Conservation (phyloP, 2,113 vertebrate species). For the Dipodomys spectabilis region DNA sequence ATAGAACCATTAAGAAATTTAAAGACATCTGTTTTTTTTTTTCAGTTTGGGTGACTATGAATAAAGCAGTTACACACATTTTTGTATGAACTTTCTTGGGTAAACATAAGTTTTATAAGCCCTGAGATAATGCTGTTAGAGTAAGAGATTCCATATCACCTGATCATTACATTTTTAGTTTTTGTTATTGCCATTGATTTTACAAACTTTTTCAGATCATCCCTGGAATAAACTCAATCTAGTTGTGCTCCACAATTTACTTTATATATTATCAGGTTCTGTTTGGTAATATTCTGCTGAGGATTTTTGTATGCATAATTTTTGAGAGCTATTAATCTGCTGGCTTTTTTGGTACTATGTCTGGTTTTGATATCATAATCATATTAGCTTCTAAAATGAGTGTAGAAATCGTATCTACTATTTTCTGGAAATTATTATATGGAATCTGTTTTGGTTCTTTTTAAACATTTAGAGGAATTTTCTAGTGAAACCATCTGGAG, state of each 20-base stretch:
- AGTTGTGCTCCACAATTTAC: background rate
- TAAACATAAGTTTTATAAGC: slow-evolving; percentile 23
- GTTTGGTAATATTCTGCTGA: slow-evolving; percentile 42
- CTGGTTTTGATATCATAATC: background rate
- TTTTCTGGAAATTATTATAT: slow-evolving; percentile 49
- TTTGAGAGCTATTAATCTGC: background rate
- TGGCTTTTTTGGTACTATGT: background rate
- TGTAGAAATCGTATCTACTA: background rate
- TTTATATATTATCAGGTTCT: background rate
- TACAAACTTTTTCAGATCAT: background rate
- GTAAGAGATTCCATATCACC: background rate
- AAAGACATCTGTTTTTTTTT: background rate
- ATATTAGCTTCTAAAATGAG: slow-evolving; percentile 26
- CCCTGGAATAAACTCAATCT: slow-evolving; percentile 13
- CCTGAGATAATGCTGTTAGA: background rate
- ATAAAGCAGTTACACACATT: background rate
- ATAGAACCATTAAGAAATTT: background rate
- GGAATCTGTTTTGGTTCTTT: slow-evolving; percentile 46
- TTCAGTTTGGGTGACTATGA: background rate
- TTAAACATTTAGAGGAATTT: slow-evolving; percentile 49
- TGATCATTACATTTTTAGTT: background rate
- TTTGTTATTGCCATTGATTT: background rate
- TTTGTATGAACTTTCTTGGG: background rate
- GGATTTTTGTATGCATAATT: background rate
- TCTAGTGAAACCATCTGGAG: slow-evolving; percentile 26